Conservation (phyloP, 2,888 invertebrate genomes). For the Eupithecia subumbrata region DNA sequence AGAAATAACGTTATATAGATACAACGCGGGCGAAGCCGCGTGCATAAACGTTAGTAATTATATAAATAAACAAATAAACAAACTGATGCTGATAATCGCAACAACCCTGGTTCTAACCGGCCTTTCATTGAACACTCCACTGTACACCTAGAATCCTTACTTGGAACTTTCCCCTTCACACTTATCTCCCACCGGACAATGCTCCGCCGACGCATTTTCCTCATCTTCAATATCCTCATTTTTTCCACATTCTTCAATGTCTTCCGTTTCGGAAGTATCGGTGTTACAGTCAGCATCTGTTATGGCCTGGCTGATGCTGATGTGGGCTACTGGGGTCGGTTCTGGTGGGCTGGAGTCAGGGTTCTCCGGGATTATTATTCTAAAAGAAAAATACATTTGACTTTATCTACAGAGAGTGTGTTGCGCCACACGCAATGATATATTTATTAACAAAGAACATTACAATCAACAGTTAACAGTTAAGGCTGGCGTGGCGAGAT, state of each 20-base stretch:
- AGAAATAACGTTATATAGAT: no score
- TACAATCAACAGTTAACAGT: no score
- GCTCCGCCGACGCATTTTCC: not conserved
- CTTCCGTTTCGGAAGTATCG: not conserved
- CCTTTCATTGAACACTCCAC: no score
- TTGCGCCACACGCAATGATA: no score
- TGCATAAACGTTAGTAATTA: no score
- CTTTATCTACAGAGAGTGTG: no score
- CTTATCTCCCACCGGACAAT: not conserved
- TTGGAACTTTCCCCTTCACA: not conserved
- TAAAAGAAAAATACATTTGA: not conserved
- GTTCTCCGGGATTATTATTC: not conserved
- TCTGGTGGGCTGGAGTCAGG: not conserved
- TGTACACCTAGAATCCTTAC: not conserved
- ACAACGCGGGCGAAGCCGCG: no score
- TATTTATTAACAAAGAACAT: no score
- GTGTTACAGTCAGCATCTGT: not conserved
- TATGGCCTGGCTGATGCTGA: conserved; percentile 14
- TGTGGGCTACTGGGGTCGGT: conserved; percentile 14
- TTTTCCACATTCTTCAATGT: not conserved
- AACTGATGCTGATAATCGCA: no score
- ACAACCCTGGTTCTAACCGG: no score
- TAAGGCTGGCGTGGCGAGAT: no score
- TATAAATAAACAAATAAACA: no score
- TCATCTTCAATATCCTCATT: not conserved